Conservation (phyloP, 2,888 invertebrate genomes). For the Tanytarsus gracilentus region DNA sequence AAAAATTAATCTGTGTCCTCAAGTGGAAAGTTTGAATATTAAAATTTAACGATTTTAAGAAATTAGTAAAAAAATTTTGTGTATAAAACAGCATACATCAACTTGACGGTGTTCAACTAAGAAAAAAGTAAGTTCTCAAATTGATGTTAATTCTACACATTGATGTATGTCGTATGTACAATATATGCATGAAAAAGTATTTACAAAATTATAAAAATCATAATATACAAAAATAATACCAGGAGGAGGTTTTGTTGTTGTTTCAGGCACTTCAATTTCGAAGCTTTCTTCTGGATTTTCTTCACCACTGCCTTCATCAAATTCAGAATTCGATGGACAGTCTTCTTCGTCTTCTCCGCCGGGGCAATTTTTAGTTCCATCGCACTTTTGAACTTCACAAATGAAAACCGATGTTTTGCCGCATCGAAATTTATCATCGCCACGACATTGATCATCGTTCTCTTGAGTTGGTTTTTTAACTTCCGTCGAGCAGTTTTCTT, state of each 20-base stretch:
- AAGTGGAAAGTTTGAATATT: too few species aligned
- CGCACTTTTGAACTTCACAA: constrained; percentile 39
- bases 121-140: too few species aligned
- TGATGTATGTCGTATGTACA: too few species aligned
- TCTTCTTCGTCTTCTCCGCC: constrained; percentile 40
- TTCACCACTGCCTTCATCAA: not conserved
- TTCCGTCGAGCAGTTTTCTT: constrained; percentile 35
- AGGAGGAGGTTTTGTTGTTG: not conserved
- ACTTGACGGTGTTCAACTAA: too few species aligned
- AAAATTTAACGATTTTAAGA: not conserved
- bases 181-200: not conserved
- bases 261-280: not conserved
- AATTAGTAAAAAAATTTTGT: too few species aligned
- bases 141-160: too few species aligned
- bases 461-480: not conserved
- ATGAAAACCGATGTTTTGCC: constrained; percentile 33
- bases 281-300: constrained; percentile 1
- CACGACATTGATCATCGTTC: constrained; percentile 35
- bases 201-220: constrained; percentile 8
- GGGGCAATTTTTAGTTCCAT: constrained; percentile 38
- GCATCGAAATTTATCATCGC: constrained; percentile 38
- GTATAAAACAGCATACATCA: too few species aligned
- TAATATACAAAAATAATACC: constrained; percentile 22
- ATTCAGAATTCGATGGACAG: constrained; percentile 32
- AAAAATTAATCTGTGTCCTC: too few species aligned